Evolutionary conservation across 1,140 invertebrate species (phyloP).

Genomic region (Lordiphosa clarofinis): DNA sequence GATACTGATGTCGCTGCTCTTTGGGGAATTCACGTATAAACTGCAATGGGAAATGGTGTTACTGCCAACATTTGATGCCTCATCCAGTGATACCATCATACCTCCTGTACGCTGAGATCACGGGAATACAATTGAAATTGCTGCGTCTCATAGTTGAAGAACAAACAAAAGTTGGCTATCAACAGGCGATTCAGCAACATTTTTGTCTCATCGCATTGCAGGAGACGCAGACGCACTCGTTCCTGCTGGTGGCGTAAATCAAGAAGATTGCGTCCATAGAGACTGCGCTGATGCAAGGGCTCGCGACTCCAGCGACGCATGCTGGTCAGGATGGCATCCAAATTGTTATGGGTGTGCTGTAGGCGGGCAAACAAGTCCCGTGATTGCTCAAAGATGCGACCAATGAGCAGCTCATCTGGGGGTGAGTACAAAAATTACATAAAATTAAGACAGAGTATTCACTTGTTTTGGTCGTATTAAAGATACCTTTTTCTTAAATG

Average conservation of each 20-base stretch:
- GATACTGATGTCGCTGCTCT: constrained; percentile 57
- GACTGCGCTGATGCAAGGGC: constrained; percentile 82
- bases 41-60: constrained; percentile 26
- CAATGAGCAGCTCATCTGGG: constrained; percentile 53
- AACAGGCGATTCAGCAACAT: constrained; percentile 82
- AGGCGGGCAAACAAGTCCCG: constrained; percentile 81
- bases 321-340: constrained; percentile 77
- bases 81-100: background rate
- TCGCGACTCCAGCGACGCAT: constrained; percentile 82
- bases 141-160: constrained; percentile 79
- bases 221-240: constrained; percentile 69
- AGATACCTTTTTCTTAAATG: too few relatives aligned
- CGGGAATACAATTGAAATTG: constrained; percentile 59
- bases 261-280: constrained; percentile 82
- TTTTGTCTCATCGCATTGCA: constrained; percentile 81
- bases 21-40: constrained; percentile 66
- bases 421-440: background rate
- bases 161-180: constrained; percentile 82
- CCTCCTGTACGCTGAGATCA: constrained; percentile 66
- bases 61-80: background rate
- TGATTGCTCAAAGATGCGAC: constrained; percentile 56
- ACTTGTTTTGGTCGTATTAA: too few relatives aligned
- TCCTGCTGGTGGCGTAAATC: constrained; percentile 82
- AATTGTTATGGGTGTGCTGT: constrained; percentile 82
- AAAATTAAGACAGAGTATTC: too few relatives aligned